Percentiles rank a stretch among this genome's conserved stretches.
These are phyloP conservation scores for Euzetes globulus DNA, from an alignment of 2,888 invertebrate species.

Conservation along the genomic window DNA sequence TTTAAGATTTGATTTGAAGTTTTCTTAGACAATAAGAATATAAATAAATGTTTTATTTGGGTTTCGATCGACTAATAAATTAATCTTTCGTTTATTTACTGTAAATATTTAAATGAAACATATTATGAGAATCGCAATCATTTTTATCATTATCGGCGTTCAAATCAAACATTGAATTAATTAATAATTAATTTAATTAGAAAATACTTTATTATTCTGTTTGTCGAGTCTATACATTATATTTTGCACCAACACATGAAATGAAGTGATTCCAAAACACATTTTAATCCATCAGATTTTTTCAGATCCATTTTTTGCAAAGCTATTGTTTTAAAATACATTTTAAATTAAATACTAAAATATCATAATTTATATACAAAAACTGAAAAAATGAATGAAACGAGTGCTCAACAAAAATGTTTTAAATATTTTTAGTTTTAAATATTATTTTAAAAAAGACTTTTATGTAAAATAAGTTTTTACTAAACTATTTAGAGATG, in stretches of 20 bases:
- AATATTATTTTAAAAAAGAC: no score
- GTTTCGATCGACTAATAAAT: no score
- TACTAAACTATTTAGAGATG: no score
- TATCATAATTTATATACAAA: neutral
- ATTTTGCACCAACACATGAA: constrained; percentile 23
- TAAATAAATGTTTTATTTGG: no score
- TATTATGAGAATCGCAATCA: no score
- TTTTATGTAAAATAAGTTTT: neutral
- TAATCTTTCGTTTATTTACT: no score
- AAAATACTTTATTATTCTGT: neutral
- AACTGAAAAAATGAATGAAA: constrained; percentile 4
- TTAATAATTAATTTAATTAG: neutral
- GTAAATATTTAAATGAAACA: no score
- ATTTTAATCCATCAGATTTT: neutral
- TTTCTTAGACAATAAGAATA: no score
- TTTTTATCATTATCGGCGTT: neutral
- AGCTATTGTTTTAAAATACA: neutral
- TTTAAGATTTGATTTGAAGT: no score
- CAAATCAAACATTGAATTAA: neutral
- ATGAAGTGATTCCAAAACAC: constrained; percentile 17
- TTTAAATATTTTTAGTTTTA: no score
- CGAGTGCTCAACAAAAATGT: constrained; percentile 3
- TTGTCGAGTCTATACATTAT: neutral
- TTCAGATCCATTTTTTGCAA: neutral
- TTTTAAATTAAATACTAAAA: neutral